Percentiles rank a stretch among this genome's conserved stretches.
Evolutionary conservation across 2,888 invertebrate species (phyloP).

Genomic region (Xanthia icteritia): DNA sequence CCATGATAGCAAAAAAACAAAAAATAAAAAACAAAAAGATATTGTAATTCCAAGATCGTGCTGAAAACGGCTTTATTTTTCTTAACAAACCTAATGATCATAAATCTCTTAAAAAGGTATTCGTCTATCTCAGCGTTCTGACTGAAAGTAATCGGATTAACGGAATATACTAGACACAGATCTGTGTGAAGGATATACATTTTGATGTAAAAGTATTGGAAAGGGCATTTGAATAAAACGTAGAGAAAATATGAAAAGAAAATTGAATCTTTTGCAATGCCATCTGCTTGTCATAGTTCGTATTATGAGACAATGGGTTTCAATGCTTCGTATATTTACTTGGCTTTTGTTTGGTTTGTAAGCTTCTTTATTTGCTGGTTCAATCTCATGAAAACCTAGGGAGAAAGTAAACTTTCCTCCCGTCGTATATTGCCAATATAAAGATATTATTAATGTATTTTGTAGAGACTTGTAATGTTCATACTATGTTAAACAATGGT

Average conservation of each 20-base stretch:
- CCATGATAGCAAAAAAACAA: constrained; percentile 39
- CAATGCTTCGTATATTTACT: constrained; percentile 56
- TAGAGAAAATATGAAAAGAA: constrained; percentile 61
- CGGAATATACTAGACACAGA: constrained; percentile 33
- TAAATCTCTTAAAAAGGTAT: constrained; percentile 56
- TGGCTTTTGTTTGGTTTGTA: constrained; percentile 57
- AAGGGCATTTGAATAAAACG: constrained; percentile 55
- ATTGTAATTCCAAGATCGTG: constrained; percentile 27
- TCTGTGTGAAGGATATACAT: constrained; percentile 46
- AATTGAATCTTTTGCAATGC: constrained; percentile 64
- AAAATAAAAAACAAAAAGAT: constrained; percentile 32
- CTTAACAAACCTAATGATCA: constrained; percentile 46
- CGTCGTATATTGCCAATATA: constrained; percentile 31
- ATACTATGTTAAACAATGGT: background rate
- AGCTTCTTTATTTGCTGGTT: constrained; percentile 49
- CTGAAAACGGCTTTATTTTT: constrained; percentile 48
- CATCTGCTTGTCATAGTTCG: constrained; percentile 56
- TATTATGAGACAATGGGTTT: constrained; percentile 57
- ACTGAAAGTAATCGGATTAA: constrained; percentile 53
- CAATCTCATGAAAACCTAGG: constrained; percentile 48
- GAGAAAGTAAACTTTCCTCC: constrained; percentile 29
- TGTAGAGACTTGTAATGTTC: background rate
- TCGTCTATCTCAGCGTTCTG: constrained; percentile 27
- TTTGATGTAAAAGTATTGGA: constrained; percentile 43
- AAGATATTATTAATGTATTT: constrained; percentile 27